Base-by-base conservation (phyloP, 2,113 vertebrate species). In the Phodopus roborovskii region DNA sequence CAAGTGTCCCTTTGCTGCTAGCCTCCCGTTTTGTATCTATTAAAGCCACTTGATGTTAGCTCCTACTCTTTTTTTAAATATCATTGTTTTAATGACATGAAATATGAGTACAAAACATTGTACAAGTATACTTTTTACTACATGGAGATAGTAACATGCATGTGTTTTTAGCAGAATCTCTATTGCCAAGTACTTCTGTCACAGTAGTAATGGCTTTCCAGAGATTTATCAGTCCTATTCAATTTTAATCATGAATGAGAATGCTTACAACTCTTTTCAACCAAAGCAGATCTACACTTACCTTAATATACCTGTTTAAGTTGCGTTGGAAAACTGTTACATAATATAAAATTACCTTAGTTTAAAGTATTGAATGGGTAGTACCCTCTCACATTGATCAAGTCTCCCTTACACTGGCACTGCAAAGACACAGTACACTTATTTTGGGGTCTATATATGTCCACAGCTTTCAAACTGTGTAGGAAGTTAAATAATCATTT, bases 71-170 rank as follows among this genome's bases (percentile, higher is more conserved):
- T 45, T 45, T 97, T 97, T 98, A 92, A 97, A 98, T 97, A 98
- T 98, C 95, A 97, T 81, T 98, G 82, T 97, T 98, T 98, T 98
- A 98, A 98, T 98, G 98, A 98, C 92, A 98, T 97, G 98, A 98
- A 98, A 98, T 98, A 98, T 98, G 98, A 98, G 97, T 98, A 98
- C 97, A 98, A 99, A 98, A 96, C 98, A 98, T 68, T 97, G 97
- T 98, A 98, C 98, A 97, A 97, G 98, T 98, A 96, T 97, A 97
- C 92, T 95, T 96, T 98, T 98, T 97, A 97, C 98, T 98, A 98
- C 98, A 96, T 71, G 90, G 96, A 98, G 89, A 97, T 92, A 5
- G 3, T 97, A 98, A 95, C 97, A 98, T 96, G 92, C 93, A 94
- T 98, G 96, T 95, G 66, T 98, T 98, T 97, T 93, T 26, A 88